These are phyloP conservation scores for Corvus cornix DNA, from an alignment of 2,113 vertebrate genomes.

Conservation along the genomic window DNA sequence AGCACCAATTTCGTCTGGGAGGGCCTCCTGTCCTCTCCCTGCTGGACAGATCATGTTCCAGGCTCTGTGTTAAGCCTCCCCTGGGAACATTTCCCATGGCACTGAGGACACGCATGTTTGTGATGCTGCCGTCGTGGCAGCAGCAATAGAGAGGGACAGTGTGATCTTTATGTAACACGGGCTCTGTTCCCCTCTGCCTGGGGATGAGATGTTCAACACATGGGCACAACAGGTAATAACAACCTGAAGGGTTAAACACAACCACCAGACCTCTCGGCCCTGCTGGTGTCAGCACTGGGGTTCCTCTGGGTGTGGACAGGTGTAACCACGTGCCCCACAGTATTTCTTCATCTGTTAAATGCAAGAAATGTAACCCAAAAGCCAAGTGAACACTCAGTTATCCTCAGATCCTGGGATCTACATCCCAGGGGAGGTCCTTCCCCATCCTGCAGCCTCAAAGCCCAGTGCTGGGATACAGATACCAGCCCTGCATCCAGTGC, in stretches of 20 bases:
- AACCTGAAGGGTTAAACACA: slow-evolving; percentile 13
- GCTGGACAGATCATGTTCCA: slow-evolving; percentile 56
- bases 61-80: slow-evolving; percentile 35
- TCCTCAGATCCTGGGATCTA: not conserved
- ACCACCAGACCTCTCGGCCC: rapidly evolving
- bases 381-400: rapidly evolving
- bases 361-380: not conserved
- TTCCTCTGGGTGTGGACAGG: not conserved
- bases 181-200: not conserved
- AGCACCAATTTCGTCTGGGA: not conserved
- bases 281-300: not conserved
- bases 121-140: not conserved
- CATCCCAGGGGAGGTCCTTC: not conserved
- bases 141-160: slow-evolving; percentile 48
- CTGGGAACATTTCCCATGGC: slow-evolving; percentile 54
- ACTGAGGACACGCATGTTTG: not conserved
- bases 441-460: not conserved
- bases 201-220: not conserved
- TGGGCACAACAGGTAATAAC: not conserved
- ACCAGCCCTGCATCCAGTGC: not conserved
- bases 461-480: rapidly evolving
- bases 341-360: not conserved
- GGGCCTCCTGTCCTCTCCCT: not conserved
- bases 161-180: not conserved
- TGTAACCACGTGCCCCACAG: rapidly evolving